Evolutionary conservation across 2,797 vertebrate species (phyloP), one percentile per base, ranked within the genome.

Genomic region (Cryptoblepharus egeriae): DNA sequence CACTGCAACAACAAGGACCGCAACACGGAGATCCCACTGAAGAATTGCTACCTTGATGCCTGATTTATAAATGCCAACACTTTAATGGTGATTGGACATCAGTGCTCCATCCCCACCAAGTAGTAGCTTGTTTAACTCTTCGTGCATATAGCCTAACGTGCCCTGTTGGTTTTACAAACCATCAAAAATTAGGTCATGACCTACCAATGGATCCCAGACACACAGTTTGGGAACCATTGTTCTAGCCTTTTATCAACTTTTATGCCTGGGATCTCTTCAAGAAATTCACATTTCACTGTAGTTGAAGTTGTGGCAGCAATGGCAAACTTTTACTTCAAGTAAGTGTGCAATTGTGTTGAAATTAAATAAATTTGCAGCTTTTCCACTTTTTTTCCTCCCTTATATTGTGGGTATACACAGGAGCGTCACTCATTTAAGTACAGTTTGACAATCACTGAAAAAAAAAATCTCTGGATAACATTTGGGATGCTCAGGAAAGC

Each of bases 381-480:
- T 22, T 20, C 32, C 70, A 11, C 49, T 10, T 3, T 49, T n/a
- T 63, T 69, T 69, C n/a, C n/a, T 58, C 37, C 45, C 45, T 70
- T 79, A 58, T 79, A 37, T 74, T 88, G 71, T 70, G 72, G 77
- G 85, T 18, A n/a, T 80, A 81, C 80, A 86, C 75, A 75, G 6
- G 69, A 64, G 6, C 77, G 68, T 80, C 60, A 52, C n/a, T 0
- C 1, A 9, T 86, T 83, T 5, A 18, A 57, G 82, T 83, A 85
- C 77, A 83, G 68, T 83, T 87, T 75, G 1, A 0, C 77, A 89
- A 77, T 80, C 26, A 35, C 2, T 26, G 55, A 49, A 42, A 39
- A 80, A 87, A 85, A 39, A n/a, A n/a, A n/a, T 9, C 4, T 35
- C 35, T 15, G 9, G 30, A 77, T 28, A 75, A 60, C 87, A 84